These are phyloP conservation scores for Hydropotes inermis DNA, from an alignment of 2,113 vertebrate species.

Conservation along the genomic window DNA sequence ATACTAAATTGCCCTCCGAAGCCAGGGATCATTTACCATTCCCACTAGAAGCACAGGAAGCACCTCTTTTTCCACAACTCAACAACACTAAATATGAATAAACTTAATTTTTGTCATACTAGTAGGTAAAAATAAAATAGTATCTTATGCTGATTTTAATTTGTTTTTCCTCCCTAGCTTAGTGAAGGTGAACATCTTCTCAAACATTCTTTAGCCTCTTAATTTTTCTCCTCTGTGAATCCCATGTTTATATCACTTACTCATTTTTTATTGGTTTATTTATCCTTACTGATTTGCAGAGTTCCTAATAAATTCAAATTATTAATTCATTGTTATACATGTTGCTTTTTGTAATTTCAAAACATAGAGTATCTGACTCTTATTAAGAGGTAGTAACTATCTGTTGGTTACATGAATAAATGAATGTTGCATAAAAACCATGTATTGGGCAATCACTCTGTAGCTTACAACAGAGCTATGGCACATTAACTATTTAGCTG, in stretches of 20 bases:
- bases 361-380: background rate
- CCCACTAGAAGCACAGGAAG: background rate
- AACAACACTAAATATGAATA: background rate
- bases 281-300: background rate
- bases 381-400: background rate
- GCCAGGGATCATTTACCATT: background rate
- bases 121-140: background rate
- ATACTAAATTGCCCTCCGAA: background rate
- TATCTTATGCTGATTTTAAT: background rate
- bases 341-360: conserved; percentile 11
- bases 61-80: background rate
- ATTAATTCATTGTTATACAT: background rate
- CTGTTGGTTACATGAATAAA: background rate
- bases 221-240: background rate
- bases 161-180: background rate
- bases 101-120: background rate
- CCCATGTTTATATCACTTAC: background rate
- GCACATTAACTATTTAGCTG: background rate
- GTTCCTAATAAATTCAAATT: conserved; percentile 11
- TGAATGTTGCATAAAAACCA: background rate
- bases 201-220: background rate
- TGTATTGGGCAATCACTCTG: background rate
- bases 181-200: background rate
- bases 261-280: background rate
- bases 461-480: background rate